Evolutionary conservation across 2,113 vertebrate genomes (phyloP).

Genomic region (Archocentrus centrarchus): DNA sequence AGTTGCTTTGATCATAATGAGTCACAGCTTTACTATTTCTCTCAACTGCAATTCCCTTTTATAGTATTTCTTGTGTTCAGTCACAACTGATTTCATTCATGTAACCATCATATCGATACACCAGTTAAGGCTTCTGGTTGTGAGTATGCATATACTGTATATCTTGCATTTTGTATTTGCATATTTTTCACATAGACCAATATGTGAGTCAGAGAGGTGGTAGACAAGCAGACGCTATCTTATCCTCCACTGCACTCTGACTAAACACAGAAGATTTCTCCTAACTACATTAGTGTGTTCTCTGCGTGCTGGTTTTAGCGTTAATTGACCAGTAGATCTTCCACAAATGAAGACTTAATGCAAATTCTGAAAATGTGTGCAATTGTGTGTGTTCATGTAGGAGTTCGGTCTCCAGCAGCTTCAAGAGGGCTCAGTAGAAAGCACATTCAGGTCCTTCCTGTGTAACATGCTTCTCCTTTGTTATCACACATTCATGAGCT

Average conservation of each 20-base stretch:
- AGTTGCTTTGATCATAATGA: constrained; percentile 10
- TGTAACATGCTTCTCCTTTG: constrained; percentile 97
- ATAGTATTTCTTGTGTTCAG: neutral
- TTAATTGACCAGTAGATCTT: neutral
- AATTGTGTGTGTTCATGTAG: constrained; percentile 76
- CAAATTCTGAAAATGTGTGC: neutral
- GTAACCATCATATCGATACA: neutral
- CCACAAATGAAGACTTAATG: neutral
- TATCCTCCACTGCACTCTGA: neutral
- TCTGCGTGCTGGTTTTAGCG: constrained; percentile 22
- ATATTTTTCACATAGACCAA: neutral
- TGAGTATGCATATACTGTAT: neutral
- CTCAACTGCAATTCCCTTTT: accelerated
- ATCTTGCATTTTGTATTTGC: neutral
- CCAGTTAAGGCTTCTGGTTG: neutral
- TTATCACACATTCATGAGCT: constrained; percentile 99
- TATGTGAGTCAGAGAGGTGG: neutral
- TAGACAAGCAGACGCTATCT: neutral
- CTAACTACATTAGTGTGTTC: neutral
- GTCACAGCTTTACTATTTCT: neutral
- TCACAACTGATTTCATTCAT: neutral
- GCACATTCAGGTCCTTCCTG: constrained; percentile 93
- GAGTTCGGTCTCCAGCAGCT: constrained; percentile 94
- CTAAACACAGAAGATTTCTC: neutral
- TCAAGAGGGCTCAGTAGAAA: constrained; percentile 88